Base-by-base conservation (phyloP, 2,888 invertebrate species). In the Mimachlamys varia region DNA sequence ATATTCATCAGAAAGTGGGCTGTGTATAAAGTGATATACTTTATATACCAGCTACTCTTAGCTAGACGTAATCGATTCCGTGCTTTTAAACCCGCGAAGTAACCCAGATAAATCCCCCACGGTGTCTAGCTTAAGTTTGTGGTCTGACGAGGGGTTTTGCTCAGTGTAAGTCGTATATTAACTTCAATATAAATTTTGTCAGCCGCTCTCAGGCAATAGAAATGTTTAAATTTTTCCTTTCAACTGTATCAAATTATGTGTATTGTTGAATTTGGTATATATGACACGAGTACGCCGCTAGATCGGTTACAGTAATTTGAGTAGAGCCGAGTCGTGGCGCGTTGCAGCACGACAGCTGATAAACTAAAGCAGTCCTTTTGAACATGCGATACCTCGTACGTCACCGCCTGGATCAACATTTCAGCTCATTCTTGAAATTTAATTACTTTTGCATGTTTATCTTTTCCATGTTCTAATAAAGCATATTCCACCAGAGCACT, bases 121-220 rank as follows among this genome's bases (percentile, higher is more conserved):
- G 33, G 76, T 76, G 76, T 76, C 76, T 27, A 76, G 22, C 33
- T 10, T 27, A 76, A 76, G 76, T 33, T 76, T 33, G 33, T 15
- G 76, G 27, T 76, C 27, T 33, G 12, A 27, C 76, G 22, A 33
- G 33, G 76, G 76, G 22, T 10, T 27, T 22, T 27, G 76, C 33
- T 76, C 27, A 33, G 76, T 76, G 76, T 76, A 76, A 27, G 33
- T 7, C 2, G 17, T 33, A 76, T 76, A 76, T 76, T 33, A 76
- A 76, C 76, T 76, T 76, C 76, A 76, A 76, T 33, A 76, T 76
- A 76, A 76, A 33, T 76, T 76, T 76, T 76, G 33, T 76, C 76
- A 76, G 76, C 12, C 27, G 76, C 76, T 76, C 76, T 33, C 2
- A 27, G 76, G 27, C 76, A 76, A 27, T 76, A 22, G 33, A 27